A percentile compares a stretch with the other conserved stretches of the same genome.
These are phyloP conservation scores for Sorex maritimensis DNA, from an alignment of 2,797 vertebrate genomes.

Conservation along the genomic window DNA sequence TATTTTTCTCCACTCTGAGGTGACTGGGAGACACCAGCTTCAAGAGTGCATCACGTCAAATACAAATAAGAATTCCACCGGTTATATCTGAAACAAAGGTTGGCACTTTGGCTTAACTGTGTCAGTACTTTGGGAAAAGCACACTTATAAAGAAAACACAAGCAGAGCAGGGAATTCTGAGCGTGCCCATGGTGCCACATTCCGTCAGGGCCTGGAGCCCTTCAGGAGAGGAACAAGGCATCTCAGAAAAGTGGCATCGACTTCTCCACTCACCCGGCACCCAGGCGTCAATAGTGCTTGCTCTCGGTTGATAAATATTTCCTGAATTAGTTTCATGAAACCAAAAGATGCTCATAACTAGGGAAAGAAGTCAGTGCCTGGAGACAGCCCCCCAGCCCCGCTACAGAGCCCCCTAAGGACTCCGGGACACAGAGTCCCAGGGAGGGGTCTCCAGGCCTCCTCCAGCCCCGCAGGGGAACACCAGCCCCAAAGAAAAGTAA, in stretches of 20 bases:
- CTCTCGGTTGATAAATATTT: slow-evolving; percentile 71
- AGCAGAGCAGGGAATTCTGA: slow-evolving; percentile 13
- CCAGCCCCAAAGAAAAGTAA: no score
- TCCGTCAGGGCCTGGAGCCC: slow-evolving; percentile 62
- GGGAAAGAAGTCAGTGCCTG: not conserved
- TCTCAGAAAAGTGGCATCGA: slow-evolving; percentile 76
- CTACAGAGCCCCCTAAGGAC: no score
- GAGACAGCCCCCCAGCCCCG: no score
- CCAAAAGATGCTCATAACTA: slow-evolving; percentile 49
- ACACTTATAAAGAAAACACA: slow-evolving; percentile 19
- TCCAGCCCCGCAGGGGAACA: no score
- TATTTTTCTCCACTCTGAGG: slow-evolving; percentile 58
- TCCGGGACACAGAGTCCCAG: no score
- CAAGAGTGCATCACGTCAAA: slow-evolving; percentile 64
- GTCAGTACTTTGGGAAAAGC: slow-evolving; percentile 54
- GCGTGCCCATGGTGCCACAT: slow-evolving; percentile 57
- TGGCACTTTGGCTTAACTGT: slow-evolving; percentile 2
- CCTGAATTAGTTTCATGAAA: slow-evolving; percentile 61
- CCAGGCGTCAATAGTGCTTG: not conserved
- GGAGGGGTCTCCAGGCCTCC: no score
- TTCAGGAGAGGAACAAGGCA: slow-evolving; percentile 65
- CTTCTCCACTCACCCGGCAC: slow-evolving; percentile 66
- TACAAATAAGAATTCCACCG: slow-evolving; percentile 70
- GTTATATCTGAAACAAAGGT: slow-evolving; percentile 53
- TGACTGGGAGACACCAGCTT: slow-evolving; percentile 27